Evolutionary conservation across 2,888 invertebrate species (phyloP).

Genomic region (Callinectes sapidus): DNA sequence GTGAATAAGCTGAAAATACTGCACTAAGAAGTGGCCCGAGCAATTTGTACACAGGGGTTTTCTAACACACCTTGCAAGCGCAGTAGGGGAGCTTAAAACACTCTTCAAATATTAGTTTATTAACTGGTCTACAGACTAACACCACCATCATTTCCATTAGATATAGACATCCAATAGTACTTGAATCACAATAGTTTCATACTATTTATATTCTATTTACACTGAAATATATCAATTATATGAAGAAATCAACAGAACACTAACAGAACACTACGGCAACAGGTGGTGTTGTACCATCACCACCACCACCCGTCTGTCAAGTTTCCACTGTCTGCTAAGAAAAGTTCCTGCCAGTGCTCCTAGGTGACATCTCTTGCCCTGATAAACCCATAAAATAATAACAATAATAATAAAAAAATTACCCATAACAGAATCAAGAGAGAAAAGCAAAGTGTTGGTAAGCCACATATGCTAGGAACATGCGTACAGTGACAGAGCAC

Average conservation of each 20-base stretch:
- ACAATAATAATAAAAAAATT: not conserved
- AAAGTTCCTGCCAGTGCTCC: not conserved
- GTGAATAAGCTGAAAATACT: not conserved
- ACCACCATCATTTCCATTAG: constrained; percentile 49
- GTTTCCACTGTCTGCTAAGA: constrained; percentile 19
- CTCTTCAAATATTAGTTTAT: constrained; percentile 56
- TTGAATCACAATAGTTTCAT: constrained; percentile 46
- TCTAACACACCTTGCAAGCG: not conserved
- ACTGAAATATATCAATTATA: constrained; percentile 45
- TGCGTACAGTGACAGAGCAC: not conserved
- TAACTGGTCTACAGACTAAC: constrained; percentile 57
- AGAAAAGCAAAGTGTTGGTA: not conserved
- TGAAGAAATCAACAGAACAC: constrained; percentile 23
- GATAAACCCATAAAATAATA: constrained; percentile 7
- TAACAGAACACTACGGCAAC: constrained; percentile 38
- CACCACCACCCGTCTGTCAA: not conserved
- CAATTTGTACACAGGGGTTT: not conserved
- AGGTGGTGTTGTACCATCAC: constrained; percentile 16
- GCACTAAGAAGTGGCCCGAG: not conserved
- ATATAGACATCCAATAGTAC: constrained; percentile 53
- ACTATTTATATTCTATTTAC: constrained; percentile 52
- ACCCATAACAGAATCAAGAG: not conserved
- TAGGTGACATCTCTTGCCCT: not conserved
- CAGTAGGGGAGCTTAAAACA: not conserved
- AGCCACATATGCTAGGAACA: constrained; percentile 26